Evolutionary conservation across 2,888 invertebrate species (phyloP), one percentile per base, ranked within the genome.

Genomic region (Actias luna): DNA sequence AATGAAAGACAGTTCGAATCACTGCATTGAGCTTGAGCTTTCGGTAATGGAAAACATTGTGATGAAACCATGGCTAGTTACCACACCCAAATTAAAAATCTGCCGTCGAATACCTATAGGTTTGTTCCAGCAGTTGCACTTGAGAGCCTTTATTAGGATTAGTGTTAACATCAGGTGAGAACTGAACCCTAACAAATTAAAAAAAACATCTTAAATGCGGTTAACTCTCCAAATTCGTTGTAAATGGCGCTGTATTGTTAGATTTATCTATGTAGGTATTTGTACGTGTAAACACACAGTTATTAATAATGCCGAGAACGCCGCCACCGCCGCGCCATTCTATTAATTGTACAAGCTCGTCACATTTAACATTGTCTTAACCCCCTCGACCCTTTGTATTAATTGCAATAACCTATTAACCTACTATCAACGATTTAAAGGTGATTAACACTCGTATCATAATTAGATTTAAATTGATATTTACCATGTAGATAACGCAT

Each of bases 361-460:
- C 22, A 50, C 46, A 50, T 50, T 50, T 50, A 50, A 50, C 46
- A 25, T 50, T 12, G 46, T 25, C 46, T 50, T 12, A 50, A 50
- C 46, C 46, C 22, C 46, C 10, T 12, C 25, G 46, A 25, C 25
- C 22, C 46, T 50, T 25, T 50, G 12, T 50, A 50, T 50, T 50
- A 50, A 50, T 50, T 50, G 12, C 14, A 50, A 50, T 22, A 50
- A 50, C 25, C 46, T 42, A 50, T 50, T 50, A 25, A 50, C 46
- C 12, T 25, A 7, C 1, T 39, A 39, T 39, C 16, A 39, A 39
- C 46, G 4, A 50, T 50, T 25, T 25, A 22, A 25, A 50, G 25
- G 22, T 22, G 25, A 50, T 50, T 46, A 50, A 50, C 22, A 50
- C 25, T 25, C 25, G 46, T 12, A 50, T 25, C 46, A 12, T 25